Conservation (phyloP, 2,888 invertebrate genomes). For the Drosophila peninsularis region DNA sequence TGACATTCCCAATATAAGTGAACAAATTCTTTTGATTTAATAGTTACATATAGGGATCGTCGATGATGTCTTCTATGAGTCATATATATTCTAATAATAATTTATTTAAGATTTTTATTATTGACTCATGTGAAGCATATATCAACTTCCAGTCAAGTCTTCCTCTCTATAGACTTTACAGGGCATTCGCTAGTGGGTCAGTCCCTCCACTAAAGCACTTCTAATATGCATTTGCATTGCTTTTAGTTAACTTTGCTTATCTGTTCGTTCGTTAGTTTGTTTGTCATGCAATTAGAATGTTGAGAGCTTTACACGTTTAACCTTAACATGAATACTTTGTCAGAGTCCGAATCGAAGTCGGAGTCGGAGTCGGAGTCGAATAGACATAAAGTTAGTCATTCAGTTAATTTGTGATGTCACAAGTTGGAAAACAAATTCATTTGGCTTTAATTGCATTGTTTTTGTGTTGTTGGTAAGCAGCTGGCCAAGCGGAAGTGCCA, state of each 20-base stretch:
- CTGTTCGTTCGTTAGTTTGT: conserved; percentile 17
- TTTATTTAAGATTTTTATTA: neutral
- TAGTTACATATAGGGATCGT: neutral
- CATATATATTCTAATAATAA: neutral
- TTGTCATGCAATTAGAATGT: conserved; percentile 53
- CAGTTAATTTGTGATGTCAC: conserved; percentile 50
- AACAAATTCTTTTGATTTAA: neutral
- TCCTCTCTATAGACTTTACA: neutral
- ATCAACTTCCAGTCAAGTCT: neutral
- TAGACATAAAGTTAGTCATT: conserved; percentile 10
- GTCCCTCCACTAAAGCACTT: neutral
- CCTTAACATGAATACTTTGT: conserved; percentile 68
- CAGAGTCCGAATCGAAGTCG: conserved; percentile 12
- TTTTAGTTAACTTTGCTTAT: conserved; percentile 7
- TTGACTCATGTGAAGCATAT: no score
- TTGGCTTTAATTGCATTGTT: conserved; percentile 55
- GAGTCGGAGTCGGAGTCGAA: neutral
- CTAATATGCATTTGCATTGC: conserved; percentile 33
- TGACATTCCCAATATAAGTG: neutral
- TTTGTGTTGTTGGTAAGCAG: conserved; percentile 40
- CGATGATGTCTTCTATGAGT: neutral
- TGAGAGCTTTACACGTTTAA: conserved; percentile 61
- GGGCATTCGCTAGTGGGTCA: conserved; percentile 20
- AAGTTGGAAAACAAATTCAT: conserved; percentile 21
- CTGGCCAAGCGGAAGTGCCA: conserved; percentile 54